Evolutionary conservation across 2,113 vertebrate species (phyloP), one percentile per base, ranked within the genome.

Genomic region (Micronisus gabar): DNA sequence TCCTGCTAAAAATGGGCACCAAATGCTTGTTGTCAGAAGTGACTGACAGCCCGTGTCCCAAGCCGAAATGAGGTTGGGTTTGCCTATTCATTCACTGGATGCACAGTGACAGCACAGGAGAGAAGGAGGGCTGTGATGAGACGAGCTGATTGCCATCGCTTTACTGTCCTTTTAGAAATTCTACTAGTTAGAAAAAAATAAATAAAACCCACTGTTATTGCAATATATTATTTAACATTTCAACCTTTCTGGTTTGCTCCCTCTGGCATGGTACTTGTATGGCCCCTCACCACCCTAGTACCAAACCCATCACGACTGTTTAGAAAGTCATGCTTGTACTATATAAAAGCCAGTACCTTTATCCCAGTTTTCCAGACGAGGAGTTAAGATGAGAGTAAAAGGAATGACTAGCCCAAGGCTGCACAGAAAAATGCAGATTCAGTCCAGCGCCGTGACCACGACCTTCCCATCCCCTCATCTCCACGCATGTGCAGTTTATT

Each of bases 21-120:
- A 89, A 97, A 96, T 88, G 96, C 76, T 88, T 97, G 87, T 95
- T 95, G 91, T 96, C 94, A 95, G 87, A 92, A 97, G 30, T 93
- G 94, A 97, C 90, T 97, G 95, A 86, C 95, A 96, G 93, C 56
- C 88, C n/a, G 6, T 79, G 91, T 86, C 95, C 90, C 6, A 32
- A 90, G 81, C 73, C 7, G 61, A 95, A 95, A 95, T 78, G 81
- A 94, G 82, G 85, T 48, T 86, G 63, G 56, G 84, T 95, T 94
- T 96, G 84, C 85, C 73, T 95, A 21, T 95, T 95, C 82, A 82
- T 89, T 95, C 86, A 70, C 62, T 47, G 88, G 72, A 56, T 83
- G 50, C 88, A 34, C 55, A 11, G 50, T 78, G 81, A 96, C 82
- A 95, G 86, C 16, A 4, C 43, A 66, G 81, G 63, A 92, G 73